Evolutionary conservation across 1,140 invertebrate genomes (phyloP), one percentile per base, ranked within the genome.

Genomic region (Drosophila lacteicornis): DNA sequence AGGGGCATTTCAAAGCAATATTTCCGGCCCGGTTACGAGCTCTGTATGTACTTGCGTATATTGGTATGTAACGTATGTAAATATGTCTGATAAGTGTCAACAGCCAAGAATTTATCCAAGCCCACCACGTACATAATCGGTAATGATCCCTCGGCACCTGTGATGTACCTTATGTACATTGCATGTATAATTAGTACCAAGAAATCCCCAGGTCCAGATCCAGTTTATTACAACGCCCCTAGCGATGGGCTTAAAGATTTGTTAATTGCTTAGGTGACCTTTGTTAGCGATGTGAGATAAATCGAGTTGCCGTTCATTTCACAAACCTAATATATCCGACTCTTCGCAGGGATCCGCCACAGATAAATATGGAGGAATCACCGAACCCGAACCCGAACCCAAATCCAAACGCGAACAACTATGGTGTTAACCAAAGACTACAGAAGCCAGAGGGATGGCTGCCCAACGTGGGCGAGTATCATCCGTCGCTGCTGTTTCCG

Each of bases 31-130:
- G 70, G 70, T 73, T 73, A 73, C 53, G 55, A 51, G 58, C 73
- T 73, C 46, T 60, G 70, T 73, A 73, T 73, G 70, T 73, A 73
- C 70, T 73, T 73, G 50, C 38, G 22, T 73, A 57, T 50, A 46
- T 40, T 17, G 58, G 70, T 58, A 73, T 73, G 70, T 73, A 73
- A 71, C 36, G 22, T 68, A 68, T 46, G 67, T 70, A 46, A 36
- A 42, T 68, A 36, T 53, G 63, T 53, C 33, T 46, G 63, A 56
- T 69, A 46, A 69, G 67, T 68, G 63, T 70, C 62, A 70, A 67
- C 67, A 69, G 46, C 40, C 61, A 43, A 51, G 67, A 45, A 51
- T 68, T 68, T 70, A 67, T 53, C 47, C 67, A 53, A 63, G 58
- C 57, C 58, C 33, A 15, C 53, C 33, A 15, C 53, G 42, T 62